Conservation (phyloP, 2,113 vertebrate species). For the Cygnus buccinator region DNA sequence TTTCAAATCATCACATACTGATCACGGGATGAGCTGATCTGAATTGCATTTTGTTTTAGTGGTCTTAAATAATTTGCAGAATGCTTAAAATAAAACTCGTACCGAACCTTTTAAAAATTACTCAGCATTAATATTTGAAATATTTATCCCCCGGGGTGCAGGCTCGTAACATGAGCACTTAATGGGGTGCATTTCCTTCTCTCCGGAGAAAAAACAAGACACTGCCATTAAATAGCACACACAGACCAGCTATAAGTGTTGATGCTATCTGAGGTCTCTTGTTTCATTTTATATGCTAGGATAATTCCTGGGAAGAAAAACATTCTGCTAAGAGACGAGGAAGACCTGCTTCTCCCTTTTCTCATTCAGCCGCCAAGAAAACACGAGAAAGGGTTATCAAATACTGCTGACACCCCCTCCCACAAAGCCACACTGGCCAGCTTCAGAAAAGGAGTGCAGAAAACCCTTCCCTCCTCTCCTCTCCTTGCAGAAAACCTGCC, state of each 20-base stretch:
- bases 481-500: not conserved
- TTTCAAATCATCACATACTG: not conserved
- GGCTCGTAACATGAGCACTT: slow-evolving; percentile 37
- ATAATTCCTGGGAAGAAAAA: slow-evolving; percentile 31
- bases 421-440: not conserved
- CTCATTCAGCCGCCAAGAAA: not conserved
- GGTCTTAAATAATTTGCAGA: slow-evolving; percentile 41
- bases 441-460: not conserved
- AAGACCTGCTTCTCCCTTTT: not conserved
- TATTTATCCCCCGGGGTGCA: slow-evolving; percentile 38
- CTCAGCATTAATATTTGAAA: slow-evolving; percentile 59
- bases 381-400: not conserved
- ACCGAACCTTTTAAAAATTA: slow-evolving; percentile 59
- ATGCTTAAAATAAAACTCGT: slow-evolving; percentile 27
- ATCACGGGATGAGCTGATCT: not conserved
- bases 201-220: slow-evolving; percentile 44
- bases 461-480: not conserved
- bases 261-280: slow-evolving; percentile 38
- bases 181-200: slow-evolving; percentile 60
- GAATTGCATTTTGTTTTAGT: not conserved
- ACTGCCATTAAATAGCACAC: slow-evolving; percentile 34
- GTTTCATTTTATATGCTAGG: slow-evolving; percentile 37
- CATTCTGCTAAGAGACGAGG: not conserved
- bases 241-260: slow-evolving; percentile 5
- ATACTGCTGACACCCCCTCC: not conserved